Evolutionary conservation across 2,113 vertebrate species (phyloP).

Genomic region (Stegastes partitus): DNA sequence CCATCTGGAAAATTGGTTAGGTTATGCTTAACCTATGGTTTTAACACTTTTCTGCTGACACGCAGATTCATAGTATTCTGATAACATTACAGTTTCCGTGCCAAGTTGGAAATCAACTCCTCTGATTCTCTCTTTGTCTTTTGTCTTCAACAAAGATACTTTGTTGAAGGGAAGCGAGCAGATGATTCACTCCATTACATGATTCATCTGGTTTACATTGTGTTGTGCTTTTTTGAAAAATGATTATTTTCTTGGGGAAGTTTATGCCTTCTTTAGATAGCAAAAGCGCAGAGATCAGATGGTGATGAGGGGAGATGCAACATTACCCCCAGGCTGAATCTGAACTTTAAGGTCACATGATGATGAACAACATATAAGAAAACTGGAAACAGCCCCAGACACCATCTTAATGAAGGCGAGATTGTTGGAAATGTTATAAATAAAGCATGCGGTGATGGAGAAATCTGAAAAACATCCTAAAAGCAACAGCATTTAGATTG

Average conservation of each 20-base stretch:
- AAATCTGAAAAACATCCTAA: too few relatives aligned
- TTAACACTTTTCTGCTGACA: not conserved
- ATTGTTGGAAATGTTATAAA: not conserved
- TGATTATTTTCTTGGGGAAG: not conserved
- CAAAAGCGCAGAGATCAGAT: not conserved
- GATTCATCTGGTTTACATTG: too few relatives aligned
- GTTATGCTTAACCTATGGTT: not conserved
- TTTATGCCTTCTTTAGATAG: not conserved
- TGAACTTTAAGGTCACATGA: constrained; percentile 19
- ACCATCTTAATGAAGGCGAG: not conserved
- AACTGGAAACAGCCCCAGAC: not conserved
- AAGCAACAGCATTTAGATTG: too few relatives aligned
- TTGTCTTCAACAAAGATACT: too few relatives aligned
- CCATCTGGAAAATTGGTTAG: not conserved
- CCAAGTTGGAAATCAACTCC: too few relatives aligned
- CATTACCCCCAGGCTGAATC: not conserved
- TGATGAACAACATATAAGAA: not conserved
- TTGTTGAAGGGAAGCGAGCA: too few relatives aligned
- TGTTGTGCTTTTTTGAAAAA: not conserved
- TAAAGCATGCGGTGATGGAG: too few relatives aligned
- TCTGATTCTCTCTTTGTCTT: too few relatives aligned
- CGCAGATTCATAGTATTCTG: too few relatives aligned
- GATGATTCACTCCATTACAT: too few relatives aligned
- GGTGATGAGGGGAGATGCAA: constrained; percentile 13
- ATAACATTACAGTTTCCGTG: too few relatives aligned